phyloP scores from a whole-genome alignment of 1,140 invertebrate genomes.

The Tetramorium parvispinum region DNA sequence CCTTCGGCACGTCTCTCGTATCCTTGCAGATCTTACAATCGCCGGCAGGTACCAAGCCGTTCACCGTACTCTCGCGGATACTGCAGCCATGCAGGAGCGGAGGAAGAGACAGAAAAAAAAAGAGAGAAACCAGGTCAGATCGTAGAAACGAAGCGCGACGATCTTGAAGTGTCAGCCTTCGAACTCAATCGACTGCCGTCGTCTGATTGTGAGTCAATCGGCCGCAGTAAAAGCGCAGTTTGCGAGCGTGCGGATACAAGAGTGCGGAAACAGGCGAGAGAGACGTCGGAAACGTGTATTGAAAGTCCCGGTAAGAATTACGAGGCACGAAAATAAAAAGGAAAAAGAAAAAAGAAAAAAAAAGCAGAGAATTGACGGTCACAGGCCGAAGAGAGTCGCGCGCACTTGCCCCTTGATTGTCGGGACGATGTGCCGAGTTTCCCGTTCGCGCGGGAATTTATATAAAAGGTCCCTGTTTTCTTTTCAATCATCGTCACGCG shows the following conservation, averaged over 20 bases:
- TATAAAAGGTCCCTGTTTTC: slow-evolving; percentile 16
- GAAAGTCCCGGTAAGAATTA: not conserved
- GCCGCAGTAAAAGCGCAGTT: slow-evolving; percentile 19
- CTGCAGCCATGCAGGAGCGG: slow-evolving; percentile 71
- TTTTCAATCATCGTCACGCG: not conserved
- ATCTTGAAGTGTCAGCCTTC: slow-evolving; percentile 45
- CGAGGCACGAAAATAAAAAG: not conserved
- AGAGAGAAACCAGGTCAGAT: slow-evolving; percentile 51
- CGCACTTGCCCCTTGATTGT: not conserved
- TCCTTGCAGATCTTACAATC: slow-evolving; percentile 82
- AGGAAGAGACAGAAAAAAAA: slow-evolving; percentile 8
- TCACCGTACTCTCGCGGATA: slow-evolving; percentile 78
- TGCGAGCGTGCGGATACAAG: not conserved
- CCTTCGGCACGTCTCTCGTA: slow-evolving; percentile 75
- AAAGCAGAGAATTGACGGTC: not conserved
- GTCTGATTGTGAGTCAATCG: slow-evolving; percentile 6
- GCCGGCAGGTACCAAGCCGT: slow-evolving; percentile 76
- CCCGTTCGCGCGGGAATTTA: not conserved
- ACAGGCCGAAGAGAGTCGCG: not conserved
- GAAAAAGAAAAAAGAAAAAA: not conserved
- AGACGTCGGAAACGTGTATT: not conserved
- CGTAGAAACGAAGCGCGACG: slow-evolving; percentile 25
- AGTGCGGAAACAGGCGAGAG: not conserved
- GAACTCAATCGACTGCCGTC: slow-evolving; percentile 22
- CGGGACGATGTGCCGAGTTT: not conserved